phyloP scores from a whole-genome alignment of 2,797 vertebrate species.

The Lerista edwardsae region DNA sequence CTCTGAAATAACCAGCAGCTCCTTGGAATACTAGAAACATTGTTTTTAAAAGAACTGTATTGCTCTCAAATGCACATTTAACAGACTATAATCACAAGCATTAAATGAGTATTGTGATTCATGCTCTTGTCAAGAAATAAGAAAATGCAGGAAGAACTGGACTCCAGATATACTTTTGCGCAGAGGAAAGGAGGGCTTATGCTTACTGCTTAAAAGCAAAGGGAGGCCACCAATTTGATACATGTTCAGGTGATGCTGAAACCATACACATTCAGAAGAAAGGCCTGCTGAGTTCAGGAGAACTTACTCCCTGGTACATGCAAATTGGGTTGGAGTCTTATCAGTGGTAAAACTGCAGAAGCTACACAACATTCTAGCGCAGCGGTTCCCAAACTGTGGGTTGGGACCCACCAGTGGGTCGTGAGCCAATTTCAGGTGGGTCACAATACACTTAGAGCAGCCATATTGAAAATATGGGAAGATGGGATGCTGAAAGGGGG shows the following conservation, averaged over 20 bases:
- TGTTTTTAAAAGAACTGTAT: not conserved
- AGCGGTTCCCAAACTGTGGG: no score
- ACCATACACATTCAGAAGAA: not conserved
- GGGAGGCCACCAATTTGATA: no score
- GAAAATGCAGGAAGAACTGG: not conserved
- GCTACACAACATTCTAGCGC: not conserved
- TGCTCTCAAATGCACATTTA: not conserved
- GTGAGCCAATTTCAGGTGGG: no score
- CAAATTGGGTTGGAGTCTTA: not conserved
- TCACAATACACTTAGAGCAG: no score
- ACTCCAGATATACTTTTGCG: not conserved
- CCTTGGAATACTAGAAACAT: not conserved
- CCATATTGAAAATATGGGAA: no score
- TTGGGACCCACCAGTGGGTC: no score
- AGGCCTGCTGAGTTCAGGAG: not conserved
- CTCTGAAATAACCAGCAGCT: not conserved
- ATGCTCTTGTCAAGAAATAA: not conserved
- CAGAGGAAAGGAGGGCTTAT: not conserved
- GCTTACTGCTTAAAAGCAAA: not conserved
- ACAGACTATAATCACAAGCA: not conserved
- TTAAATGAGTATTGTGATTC: no score
- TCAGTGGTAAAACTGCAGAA: not conserved
- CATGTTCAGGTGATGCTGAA: not conserved
- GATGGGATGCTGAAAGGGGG: no score
- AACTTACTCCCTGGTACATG: not conserved